Conservation (phyloP, 2,888 invertebrate species). For the Rhagonycha lutea region DNA sequence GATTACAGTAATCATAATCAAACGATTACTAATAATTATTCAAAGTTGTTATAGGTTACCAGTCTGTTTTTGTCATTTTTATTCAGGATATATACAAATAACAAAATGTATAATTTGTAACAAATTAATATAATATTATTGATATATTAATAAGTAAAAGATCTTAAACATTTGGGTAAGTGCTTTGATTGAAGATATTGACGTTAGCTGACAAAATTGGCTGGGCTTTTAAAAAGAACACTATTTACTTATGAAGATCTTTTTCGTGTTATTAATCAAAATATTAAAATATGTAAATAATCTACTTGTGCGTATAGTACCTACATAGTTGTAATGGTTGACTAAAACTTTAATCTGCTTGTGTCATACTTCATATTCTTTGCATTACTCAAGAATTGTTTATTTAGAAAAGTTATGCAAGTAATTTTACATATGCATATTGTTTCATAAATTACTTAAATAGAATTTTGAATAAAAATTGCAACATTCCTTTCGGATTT, state of each 20-base stretch:
- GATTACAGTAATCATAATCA: neutral
- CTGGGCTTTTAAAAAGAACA: neutral
- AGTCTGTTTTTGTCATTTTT: neutral
- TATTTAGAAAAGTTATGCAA: neutral
- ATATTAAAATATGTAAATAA: neutral
- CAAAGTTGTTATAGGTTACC: neutral
- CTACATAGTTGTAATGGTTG: neutral
- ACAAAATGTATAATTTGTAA: neutral
- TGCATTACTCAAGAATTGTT: neutral
- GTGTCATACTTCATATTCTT: neutral
- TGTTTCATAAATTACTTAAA: no score
- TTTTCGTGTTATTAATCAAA: neutral
- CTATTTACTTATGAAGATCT: neutral
- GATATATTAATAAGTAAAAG: neutral
- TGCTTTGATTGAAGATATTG: neutral
- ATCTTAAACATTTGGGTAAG: neutral
- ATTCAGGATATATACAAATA: neutral
- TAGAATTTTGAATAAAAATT: neutral
- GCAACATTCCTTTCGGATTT: neutral
- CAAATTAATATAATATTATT: neutral
- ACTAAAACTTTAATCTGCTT: neutral
- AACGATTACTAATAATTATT: neutral
- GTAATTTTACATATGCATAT: no score
- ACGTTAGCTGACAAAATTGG: neutral
- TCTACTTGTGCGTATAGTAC: neutral